phyloP scores from a whole-genome alignment of 2,113 vertebrate species.

The Microcebus murinus region DNA sequence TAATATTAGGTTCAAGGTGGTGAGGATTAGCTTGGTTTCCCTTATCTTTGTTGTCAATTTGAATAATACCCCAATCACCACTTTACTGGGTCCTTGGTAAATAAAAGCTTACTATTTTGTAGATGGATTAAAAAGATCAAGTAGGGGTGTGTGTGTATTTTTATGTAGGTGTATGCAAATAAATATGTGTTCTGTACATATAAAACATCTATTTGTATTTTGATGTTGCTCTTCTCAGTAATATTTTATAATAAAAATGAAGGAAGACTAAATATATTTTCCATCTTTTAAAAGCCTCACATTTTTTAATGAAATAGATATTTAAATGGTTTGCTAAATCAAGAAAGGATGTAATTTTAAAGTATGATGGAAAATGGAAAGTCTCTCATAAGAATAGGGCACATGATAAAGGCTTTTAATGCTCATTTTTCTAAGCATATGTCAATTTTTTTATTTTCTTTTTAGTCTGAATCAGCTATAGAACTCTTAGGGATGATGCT shows the following conservation, averaged over 20 bases:
- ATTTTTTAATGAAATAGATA: background rate
- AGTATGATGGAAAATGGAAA: constrained; percentile 5
- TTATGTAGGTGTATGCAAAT: background rate
- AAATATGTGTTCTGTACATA: background rate
- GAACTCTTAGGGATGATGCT: background rate
- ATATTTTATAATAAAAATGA: constrained; percentile 40
- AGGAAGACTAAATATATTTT: constrained; percentile 2
- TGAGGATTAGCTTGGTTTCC: background rate
- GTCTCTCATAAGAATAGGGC: background rate
- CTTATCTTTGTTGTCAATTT: constrained; percentile 1
- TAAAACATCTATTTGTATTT: background rate
- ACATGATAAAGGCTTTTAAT: background rate
- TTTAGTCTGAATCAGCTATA: background rate
- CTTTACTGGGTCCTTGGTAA: background rate
- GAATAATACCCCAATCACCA: background rate
- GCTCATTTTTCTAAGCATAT: background rate
- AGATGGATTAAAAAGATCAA: background rate
- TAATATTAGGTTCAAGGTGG: background rate
- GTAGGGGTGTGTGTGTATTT: background rate
- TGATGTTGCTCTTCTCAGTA: background rate
- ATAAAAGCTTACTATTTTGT: background rate
- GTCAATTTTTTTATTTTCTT: constrained; percentile 21
- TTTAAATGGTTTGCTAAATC: background rate
- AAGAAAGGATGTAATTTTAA: constrained; percentile 28
- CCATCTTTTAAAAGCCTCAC: background rate